Conservation (phyloP, 2,888 invertebrate species). For the Meteorus colon region DNA sequence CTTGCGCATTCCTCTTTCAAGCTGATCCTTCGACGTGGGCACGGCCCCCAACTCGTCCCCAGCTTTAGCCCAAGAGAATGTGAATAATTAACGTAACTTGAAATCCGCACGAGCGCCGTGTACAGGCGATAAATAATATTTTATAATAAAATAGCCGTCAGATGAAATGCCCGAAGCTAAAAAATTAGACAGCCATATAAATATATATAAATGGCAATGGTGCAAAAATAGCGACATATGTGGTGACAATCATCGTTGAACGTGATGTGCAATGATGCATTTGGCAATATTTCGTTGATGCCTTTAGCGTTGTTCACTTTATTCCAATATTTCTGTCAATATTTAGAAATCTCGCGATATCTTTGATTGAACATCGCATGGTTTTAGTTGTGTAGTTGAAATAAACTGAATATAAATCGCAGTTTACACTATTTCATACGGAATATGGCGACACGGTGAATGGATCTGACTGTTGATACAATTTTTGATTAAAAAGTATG, state of each 20-base stretch:
- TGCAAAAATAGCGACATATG: constrained; percentile 16
- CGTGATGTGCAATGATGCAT: constrained; percentile 4
- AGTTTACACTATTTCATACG: no score
- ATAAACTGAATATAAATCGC: no score
- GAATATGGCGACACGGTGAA: no score
- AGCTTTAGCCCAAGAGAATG: neutral
- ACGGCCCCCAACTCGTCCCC: neutral
- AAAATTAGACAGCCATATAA: neutral
- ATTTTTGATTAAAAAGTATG: no score
- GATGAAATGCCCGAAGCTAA: neutral
- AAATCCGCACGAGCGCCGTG: neutral
- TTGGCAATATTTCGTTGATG: constrained; percentile 22
- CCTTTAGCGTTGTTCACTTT: neutral
- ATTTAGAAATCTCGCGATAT: neutral
- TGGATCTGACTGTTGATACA: no score
- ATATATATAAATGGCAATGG: constrained; percentile 18
- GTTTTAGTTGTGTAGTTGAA: no score
- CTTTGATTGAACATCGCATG: neutral
- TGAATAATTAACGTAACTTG: constrained; percentile 34
- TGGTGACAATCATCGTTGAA: constrained; percentile 1
- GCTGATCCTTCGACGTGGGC: neutral
- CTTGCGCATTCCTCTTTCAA: neutral
- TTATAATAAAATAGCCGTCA: neutral
- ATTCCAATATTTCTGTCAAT: constrained; percentile 3
- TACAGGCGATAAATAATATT: constrained; percentile 7